Conservation (phyloP, 2,113 vertebrate genomes). For the Garra rufa region DNA sequence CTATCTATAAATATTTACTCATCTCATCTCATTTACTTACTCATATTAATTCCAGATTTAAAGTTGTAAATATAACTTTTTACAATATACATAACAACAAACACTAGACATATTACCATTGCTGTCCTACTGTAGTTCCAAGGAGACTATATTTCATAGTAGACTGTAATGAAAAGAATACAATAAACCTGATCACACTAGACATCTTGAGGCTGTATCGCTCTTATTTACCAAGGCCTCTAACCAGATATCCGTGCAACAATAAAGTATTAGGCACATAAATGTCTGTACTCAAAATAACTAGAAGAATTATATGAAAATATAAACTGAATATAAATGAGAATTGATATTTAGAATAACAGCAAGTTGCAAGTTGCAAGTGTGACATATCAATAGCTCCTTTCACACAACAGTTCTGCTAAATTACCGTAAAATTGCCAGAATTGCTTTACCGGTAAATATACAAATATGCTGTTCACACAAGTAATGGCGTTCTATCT, state of each 20-base stretch:
- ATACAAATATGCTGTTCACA: no score
- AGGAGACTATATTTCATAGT: slow-evolving; percentile 14
- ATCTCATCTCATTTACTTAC: no score
- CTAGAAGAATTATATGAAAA: not conserved
- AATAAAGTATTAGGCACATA: not conserved
- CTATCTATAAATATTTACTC: not conserved
- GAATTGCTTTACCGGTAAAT: no score
- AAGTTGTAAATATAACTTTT: not conserved
- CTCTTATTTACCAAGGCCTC: not conserved
- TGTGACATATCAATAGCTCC: not conserved
- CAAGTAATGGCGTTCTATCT: no score
- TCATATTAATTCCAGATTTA: not conserved
- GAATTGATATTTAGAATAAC: not conserved
- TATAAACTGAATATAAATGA: not conserved
- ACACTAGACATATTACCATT: not conserved
- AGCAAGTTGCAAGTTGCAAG: not conserved
- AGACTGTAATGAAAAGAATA: not conserved
- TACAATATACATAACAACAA: not conserved
- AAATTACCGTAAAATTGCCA: no score
- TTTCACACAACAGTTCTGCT: no score
- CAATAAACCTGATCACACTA: not conserved
- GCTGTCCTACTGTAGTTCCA: not conserved
- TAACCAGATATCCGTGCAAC: not conserved
- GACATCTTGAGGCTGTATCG: not conserved
- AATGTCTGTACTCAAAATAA: not conserved